A percentile compares a stretch with the other conserved stretches of the same genome.
Conservation (phyloP, 2,888 invertebrate genomes). For the Drosophila leonis region DNA sequence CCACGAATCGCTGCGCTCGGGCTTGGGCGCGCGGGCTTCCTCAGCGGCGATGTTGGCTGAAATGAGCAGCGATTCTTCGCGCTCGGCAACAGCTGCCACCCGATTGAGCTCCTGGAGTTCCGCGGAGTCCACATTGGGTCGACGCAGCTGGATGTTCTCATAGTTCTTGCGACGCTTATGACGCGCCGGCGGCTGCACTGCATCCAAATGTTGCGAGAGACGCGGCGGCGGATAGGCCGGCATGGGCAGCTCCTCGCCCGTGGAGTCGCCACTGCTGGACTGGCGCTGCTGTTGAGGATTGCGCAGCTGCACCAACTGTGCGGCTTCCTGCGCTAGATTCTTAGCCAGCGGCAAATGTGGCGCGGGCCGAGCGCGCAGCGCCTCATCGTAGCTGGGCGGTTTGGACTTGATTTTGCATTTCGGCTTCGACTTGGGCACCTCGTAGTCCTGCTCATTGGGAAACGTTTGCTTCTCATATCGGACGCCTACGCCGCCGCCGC, state of each 20-base stretch:
- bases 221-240: slow-evolving; percentile 84
- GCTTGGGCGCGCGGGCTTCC: slow-evolving; percentile 77
- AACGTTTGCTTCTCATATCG: background rate
- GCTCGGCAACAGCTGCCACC: slow-evolving; percentile 66
- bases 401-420: slow-evolving; percentile 46
- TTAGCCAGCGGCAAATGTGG: slow-evolving; percentile 51
- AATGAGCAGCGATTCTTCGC: slow-evolving; percentile 77
- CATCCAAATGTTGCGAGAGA: slow-evolving; percentile 70
- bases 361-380: slow-evolving; percentile 58
- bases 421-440: slow-evolving; percentile 73
- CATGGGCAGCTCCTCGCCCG: slow-evolving; percentile 80
- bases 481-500: background rate
- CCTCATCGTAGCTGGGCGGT: slow-evolving; percentile 84
- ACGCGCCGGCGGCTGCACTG: slow-evolving; percentile 77
- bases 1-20: slow-evolving; percentile 85
- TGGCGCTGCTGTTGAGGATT: slow-evolving; percentile 39
- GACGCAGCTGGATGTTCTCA: slow-evolving; percentile 80
- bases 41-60: slow-evolving; percentile 71
- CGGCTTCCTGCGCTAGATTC: slow-evolving; percentile 66
- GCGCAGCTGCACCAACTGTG: slow-evolving; percentile 59
- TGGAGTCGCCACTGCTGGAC: slow-evolving; percentile 50
- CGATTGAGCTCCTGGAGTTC: slow-evolving; percentile 79
- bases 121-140: slow-evolving; percentile 79
- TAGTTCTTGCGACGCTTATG: slow-evolving; percentile 82
- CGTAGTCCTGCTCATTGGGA: slow-evolving; percentile 65